Base-by-base conservation (phyloP, 2,888 invertebrate genomes). In the Drosophila ezoana region DNA sequence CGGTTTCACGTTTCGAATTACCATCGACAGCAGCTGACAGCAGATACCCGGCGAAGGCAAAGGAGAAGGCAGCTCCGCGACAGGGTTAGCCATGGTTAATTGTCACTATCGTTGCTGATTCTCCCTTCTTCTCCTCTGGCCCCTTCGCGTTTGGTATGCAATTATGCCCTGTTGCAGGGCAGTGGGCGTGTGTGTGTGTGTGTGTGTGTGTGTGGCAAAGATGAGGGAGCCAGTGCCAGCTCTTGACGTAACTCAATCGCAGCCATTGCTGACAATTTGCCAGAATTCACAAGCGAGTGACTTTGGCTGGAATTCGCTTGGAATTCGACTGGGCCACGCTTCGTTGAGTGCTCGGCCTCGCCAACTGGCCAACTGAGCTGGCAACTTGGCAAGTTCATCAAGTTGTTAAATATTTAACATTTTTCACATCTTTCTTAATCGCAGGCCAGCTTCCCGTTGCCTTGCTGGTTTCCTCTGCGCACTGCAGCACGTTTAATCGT, bases 1-100 rank as follows among this genome's bases (percentile, higher is more conserved):
- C 76, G 85, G 85, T 86, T 89, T 79, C 78, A 82, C 85, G 85
- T 86, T 86, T 86, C 88, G 83, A 89, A 86, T 86, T 86, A 86
- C 85, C 86, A 85, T 87, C 88, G 89, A 87, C 89, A 79, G 87
- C 72, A 73, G 81, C 71, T 71, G 89, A 78, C 75, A 73, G 70
- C 18, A 67, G 48, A 53, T 43, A 41, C 47, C 28, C 16, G 40
- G 51, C 41, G n/a, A 45, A 32, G 28, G 45, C 20, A 51, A 43
- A 48, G 44, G 47, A 16, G 40, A 62, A 62, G 41, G 48, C 52
- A 44, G 61, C 52, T 64, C 53, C 83, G 62, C 81, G 68, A 43
- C 71, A 52, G 54, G 67, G 82, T 89, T 89, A 85, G 86, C 72
- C 76, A 72, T 76, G 85, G 76, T 85, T 85, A 87, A 87, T 89